Base-by-base conservation (phyloP, 1,140 invertebrate species). In the Mycetomoellerius zeteki region DNA sequence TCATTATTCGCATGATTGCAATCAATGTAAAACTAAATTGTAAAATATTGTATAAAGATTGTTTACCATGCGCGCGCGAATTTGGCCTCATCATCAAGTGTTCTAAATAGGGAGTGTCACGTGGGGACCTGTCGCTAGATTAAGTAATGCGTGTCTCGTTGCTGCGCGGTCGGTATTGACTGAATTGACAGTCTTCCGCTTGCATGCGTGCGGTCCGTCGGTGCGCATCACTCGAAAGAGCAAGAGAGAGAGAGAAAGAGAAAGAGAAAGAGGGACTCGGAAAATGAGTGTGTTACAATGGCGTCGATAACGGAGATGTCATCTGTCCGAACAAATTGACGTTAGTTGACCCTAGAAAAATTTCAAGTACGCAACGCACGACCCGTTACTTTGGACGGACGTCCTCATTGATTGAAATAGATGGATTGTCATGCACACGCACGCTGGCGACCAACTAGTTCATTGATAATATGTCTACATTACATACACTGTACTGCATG, bases 161-260 rank as follows among this genome's bases (percentile, higher is more conserved):
- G 73, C 60, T 78, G 58, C 60, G 21, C 37, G 30, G 33, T 60
- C 47, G 47, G 58, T 78, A 85, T 85, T 85, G 75, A 78, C 73
- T 77, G 82, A 85, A 85, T 77, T 85, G 82, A 78, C 71, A 85
- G 62, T 85, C 75, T 85, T 85, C 82, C 82, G 75, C 75, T 85
- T 85, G 58, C 82, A 60, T 71, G 78, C 78, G 64, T 71, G 47
- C 30, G 50, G 16, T 81, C 71, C 71, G 27, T 56, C 75, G 56
- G 56, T 47, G 37, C 75, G 33, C n/a, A 24, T 82, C 65, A 37
- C 14, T 43, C 33, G 80, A 43, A 65, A 43, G 77, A 56, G 47
- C 37, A 43, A 60, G 33, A 37, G 14, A 67, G 62, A 33, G 14
- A 54, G 47, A 67, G 64, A 56, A 64, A 37, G 27, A 19, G 60